A percentile compares a stretch with the other conserved stretches of the same genome.
Conservation (phyloP, 2,113 vertebrate species). For the Oreochromis tanganicae region DNA sequence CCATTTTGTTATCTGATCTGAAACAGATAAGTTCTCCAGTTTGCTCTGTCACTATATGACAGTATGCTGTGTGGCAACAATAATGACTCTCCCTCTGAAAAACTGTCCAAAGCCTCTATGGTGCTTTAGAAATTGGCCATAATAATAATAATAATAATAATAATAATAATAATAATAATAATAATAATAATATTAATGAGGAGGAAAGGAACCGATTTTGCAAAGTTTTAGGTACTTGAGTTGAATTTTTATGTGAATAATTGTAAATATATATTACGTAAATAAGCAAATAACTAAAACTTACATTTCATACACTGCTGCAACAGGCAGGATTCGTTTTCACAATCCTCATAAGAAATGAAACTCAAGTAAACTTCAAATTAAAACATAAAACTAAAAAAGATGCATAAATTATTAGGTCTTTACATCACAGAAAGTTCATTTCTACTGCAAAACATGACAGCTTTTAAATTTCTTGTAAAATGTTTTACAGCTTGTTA, state of each 20-base stretch:
- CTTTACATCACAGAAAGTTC: background rate
- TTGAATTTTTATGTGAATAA: background rate
- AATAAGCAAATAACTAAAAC: background rate
- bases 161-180: background rate
- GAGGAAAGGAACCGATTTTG: background rate
- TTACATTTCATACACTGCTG: background rate
- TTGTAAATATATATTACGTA: slow-evolving; percentile 23
- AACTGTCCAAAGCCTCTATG: background rate
- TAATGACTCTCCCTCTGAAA: slow-evolving; percentile 2
- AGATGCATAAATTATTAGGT: background rate
- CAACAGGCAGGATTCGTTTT: background rate
- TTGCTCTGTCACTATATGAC: background rate
- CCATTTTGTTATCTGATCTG: slow-evolving; percentile 11
- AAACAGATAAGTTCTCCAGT: background rate
- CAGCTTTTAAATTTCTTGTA: background rate
- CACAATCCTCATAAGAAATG: background rate
- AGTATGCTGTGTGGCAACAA: background rate
- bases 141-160: background rate
- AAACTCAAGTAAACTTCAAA: background rate
- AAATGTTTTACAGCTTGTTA: background rate
- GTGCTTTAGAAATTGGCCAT: background rate
- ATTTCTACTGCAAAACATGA: background rate
- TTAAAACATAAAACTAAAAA: background rate
- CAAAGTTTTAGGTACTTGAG: background rate
- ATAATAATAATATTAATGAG: background rate